Percentiles rank a stretch among this genome's conserved stretches.
phyloP scores from a whole-genome alignment of 2,888 invertebrate species.

The Mythimna lalbum region DNA sequence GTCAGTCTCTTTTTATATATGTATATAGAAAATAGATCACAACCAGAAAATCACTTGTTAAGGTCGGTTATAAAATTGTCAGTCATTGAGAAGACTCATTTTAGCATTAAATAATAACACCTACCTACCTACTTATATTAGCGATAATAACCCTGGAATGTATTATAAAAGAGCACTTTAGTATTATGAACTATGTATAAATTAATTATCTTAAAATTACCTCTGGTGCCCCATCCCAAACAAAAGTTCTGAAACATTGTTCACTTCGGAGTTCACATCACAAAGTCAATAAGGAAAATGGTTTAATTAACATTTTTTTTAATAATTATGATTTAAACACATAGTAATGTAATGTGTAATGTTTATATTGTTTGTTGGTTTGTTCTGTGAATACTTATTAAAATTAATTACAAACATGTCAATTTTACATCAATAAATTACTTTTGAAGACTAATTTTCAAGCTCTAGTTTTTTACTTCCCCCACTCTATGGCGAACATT shows the following conservation, averaged over 20 bases:
- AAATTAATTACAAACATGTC: neutral
- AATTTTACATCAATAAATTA: neutral
- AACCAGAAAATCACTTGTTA: too few species aligned
- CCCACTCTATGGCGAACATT: neutral
- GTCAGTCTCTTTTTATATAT: too few species aligned
- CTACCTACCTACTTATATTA: too few species aligned
- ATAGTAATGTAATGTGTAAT: neutral
- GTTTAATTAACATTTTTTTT: constrained; percentile 17
- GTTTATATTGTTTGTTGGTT: constrained; percentile 15
- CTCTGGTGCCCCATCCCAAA: constrained; percentile 71
- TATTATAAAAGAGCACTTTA: neutral
- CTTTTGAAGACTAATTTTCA: neutral
- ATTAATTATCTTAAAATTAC: constrained; percentile 49
- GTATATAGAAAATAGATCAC: too few species aligned
- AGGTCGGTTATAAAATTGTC: too few species aligned
- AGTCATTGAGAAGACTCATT: too few species aligned
- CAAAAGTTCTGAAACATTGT: constrained; percentile 75
- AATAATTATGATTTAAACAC: constrained; percentile 1
- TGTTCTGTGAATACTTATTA: neutral
- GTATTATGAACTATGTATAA: neutral
- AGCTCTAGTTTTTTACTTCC: too few species aligned
- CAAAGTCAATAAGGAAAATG: constrained; percentile 23
- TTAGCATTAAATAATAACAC: too few species aligned
- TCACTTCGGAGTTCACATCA: neutral
- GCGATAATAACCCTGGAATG: too few species aligned